Evolutionary conservation across 2,888 invertebrate species (phyloP).

Genomic region (Tryphoninae sp.): DNA sequence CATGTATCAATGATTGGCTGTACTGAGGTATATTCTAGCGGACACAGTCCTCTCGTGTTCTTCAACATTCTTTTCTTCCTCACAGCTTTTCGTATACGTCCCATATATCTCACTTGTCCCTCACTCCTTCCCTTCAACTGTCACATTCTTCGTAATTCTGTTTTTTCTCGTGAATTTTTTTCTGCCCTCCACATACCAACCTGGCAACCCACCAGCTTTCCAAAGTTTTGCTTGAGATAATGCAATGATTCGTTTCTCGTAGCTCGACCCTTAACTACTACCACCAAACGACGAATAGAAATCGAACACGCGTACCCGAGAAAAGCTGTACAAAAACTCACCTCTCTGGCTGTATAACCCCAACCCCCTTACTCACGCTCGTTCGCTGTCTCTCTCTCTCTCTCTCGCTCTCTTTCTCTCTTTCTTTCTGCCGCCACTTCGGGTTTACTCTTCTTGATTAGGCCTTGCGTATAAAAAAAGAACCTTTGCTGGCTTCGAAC

Average conservation of each 20-base stretch:
- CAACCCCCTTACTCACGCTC: constrained; percentile 63
- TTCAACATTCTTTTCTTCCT: neutral
- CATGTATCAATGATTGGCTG: neutral
- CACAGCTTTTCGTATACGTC: neutral
- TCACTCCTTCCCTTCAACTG: neutral
- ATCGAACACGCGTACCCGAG: constrained; percentile 28
- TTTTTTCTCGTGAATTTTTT: constrained; percentile 41
- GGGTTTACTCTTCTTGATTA: constrained; percentile 81
- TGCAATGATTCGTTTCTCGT: constrained; percentile 75
- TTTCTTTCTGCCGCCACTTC: constrained; percentile 70
- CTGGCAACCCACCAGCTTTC: constrained; percentile 37
- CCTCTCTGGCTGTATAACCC: constrained; percentile 63
- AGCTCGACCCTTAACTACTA: constrained; percentile 70
- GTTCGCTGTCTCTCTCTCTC: constrained; percentile 66
- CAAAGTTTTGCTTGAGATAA: constrained; percentile 70
- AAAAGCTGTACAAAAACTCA: constrained; percentile 29
- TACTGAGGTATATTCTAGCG: neutral
- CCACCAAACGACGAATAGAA: constrained; percentile 34
- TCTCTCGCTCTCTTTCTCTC: constrained; percentile 55
- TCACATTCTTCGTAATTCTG: constrained; percentile 46
- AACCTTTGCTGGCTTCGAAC: constrained; percentile 61
- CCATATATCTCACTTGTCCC: neutral
- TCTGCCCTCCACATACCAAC: constrained; percentile 21
- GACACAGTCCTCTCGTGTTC: neutral
- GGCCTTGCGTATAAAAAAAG: constrained; percentile 76